Conservation (phyloP, 2,113 vertebrate genomes). For the Oreotrochilus melanogaster region DNA sequence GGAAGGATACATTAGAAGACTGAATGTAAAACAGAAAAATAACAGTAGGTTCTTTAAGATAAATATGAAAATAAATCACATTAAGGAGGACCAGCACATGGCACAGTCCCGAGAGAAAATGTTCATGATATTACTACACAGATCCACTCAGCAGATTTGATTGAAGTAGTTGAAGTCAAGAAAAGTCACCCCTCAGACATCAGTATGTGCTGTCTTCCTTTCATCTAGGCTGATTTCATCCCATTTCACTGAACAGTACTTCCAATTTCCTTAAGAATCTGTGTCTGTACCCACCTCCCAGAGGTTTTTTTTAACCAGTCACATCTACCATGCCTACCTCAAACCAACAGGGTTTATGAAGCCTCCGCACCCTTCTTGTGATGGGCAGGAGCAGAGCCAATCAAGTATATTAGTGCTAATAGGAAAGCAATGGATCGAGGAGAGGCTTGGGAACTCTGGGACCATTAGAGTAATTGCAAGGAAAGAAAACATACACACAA, state of each 20-base stretch:
- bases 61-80: slow-evolving; percentile 3
- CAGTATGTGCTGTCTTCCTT: neutral
- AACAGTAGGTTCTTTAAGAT: neutral
- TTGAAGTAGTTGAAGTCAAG: neutral
- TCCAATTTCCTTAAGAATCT: neutral
- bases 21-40: neutral
- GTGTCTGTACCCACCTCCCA: neutral
- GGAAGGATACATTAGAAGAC: neutral
- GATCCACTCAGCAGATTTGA: neutral
- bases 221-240: neutral
- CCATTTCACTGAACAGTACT: neutral
- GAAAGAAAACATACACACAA: neutral
- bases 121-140: neutral
- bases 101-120: neutral
- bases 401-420: neutral
- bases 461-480: neutral
- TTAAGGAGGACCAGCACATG: neutral
- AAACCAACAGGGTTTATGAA: neutral
- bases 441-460: neutral
- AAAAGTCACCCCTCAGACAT: neutral
- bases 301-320: neutral
- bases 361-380: neutral
- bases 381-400: neutral
- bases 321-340: neutral
- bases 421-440: neutral